Base-by-base conservation (phyloP, 1,140 invertebrate genomes). In the Lethocerus indicus region DNA sequence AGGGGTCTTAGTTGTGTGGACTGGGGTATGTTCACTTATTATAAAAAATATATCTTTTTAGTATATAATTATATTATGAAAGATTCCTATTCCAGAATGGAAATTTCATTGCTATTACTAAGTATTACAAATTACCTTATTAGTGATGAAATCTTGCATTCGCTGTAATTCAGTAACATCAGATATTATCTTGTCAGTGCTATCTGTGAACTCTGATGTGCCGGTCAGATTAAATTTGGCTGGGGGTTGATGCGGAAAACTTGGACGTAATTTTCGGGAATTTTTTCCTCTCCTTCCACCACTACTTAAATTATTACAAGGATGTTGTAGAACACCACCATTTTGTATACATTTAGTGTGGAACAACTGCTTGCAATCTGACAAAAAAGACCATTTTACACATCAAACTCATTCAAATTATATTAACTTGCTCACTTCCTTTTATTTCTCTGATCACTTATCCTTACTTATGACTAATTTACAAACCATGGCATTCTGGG, bases 201-300 rank as follows among this genome's bases (percentile, higher is more conserved):
- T 75, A 62, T 93, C 90, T 21, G 83, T 88, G 63, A 92, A 95
- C 59, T 90, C 85, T 0, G 87, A 90, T 0, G 88, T 94, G 7
- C 87, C 83, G 1, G 85, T 90, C 12, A 94, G 65, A 64, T 76
- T 92, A 65, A 82, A 94, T 61, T 73, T 78, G 7, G 25, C n/a
- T 6, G 41, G 13, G n/a, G 28, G 50, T 25, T 5, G 50, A 6
- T 26, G 43, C 9, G 45, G 26, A 28, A 43, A 26, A 7, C 49
- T 26, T 41, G 27, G 27, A n/a, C 37, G 9, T 20, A 42, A 71
- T 59, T 78, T 75, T 9, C 73, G 57, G 9, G 43, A 47, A 48
- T 71, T 68, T 65, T 78, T 74, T 47, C 75, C 59, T 35, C 62
- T 67, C 0, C 67, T 53, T 62, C 71, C 51, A 53, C 59, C 41